These are phyloP conservation scores for Acholoe squamosa DNA, from an alignment of 2,888 invertebrate species.

Conservation along the genomic window DNA sequence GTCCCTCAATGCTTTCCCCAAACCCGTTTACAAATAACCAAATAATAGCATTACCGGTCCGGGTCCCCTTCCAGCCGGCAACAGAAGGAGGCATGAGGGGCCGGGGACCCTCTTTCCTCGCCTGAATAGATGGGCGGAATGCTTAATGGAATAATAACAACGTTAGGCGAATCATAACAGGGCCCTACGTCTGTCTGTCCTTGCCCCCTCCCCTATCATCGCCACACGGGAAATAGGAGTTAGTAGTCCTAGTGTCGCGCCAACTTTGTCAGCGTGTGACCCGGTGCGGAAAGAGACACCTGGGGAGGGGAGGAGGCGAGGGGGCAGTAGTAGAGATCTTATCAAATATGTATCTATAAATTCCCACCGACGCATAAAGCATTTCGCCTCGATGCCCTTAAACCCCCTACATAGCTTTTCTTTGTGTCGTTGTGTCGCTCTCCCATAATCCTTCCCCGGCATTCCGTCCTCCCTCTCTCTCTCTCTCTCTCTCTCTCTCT, in stretches of 20 bases:
- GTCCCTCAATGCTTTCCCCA: not conserved
- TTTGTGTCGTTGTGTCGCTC: too few species aligned
- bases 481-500: too few species aligned
- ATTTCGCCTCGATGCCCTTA: too few species aligned
- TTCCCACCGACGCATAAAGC: too few species aligned
- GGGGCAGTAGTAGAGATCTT: not conserved
- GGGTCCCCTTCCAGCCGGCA: not conserved
- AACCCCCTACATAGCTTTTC: too few species aligned
- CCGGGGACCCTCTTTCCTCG: not conserved
- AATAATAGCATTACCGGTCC: constrained; percentile 22
- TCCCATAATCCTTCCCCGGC: too few species aligned
- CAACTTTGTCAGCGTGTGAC: constrained; percentile 7
- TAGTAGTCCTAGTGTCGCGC: not conserved
- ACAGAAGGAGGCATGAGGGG: not conserved
- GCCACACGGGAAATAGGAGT: constrained; percentile 18
- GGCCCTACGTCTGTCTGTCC: constrained; percentile 3
- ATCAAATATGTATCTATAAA: constrained; percentile 20
- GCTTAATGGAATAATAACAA: constrained; percentile 55
- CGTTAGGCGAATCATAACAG: constrained; percentile 53
- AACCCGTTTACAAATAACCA: constrained; percentile 37
- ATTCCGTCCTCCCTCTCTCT: too few species aligned
- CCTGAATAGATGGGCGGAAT: not conserved
- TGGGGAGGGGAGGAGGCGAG: not conserved
- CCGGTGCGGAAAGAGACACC: constrained; percentile 25
- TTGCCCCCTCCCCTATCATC: not conserved